Evolutionary conservation across 2,113 vertebrate species (phyloP), one percentile per base, ranked within the genome.

Genomic region (Spea multiplicata): DNA sequence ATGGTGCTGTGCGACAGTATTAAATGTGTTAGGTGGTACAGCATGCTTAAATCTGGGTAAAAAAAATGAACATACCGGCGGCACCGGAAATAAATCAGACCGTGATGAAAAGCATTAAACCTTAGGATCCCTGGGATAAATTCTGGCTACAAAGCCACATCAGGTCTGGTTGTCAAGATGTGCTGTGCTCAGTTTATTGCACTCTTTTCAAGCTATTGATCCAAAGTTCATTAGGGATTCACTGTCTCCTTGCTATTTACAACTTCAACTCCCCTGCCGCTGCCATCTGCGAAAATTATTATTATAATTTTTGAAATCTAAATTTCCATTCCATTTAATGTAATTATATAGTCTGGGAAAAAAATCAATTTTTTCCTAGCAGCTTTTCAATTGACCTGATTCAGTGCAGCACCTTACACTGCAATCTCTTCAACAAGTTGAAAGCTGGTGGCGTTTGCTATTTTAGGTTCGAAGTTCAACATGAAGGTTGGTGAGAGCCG

Each of bases 391-490:
- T 57, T 49, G 53, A 70, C 46, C 57, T 50, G 66, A 70, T 62
- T 70, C 67, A 70, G 47, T 50, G 10, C 75, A 8, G 45, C 53
- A 48, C 66, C 75, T 70, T 70, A 55, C 6, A 3, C 55, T 64
- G 61, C 61, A 64, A 64, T 17, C 2, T 30, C 61, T 30, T 30
- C 61, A 30, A 64, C 61, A 44, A 30, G 55, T 70, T 71, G 66
- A 48, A 59, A 48, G 66, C 68, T 70, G 17, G 67, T 61, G 45
- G 55, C 13, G 68, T 77, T 70, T 62, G 67, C 47, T 8, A 13
- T 68, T 57, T 48, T 47, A 16, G 50, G 75, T 77, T 77, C 67
- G 57, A 50, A 70, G 75, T 77, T 77, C 75, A 77, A 14, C 9
- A 69, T 6, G 17, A 64, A 16, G 68, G 48, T 12, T 50, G 55